Conservation (phyloP, 2,888 invertebrate species). For the Synanthedon vespiformis region DNA sequence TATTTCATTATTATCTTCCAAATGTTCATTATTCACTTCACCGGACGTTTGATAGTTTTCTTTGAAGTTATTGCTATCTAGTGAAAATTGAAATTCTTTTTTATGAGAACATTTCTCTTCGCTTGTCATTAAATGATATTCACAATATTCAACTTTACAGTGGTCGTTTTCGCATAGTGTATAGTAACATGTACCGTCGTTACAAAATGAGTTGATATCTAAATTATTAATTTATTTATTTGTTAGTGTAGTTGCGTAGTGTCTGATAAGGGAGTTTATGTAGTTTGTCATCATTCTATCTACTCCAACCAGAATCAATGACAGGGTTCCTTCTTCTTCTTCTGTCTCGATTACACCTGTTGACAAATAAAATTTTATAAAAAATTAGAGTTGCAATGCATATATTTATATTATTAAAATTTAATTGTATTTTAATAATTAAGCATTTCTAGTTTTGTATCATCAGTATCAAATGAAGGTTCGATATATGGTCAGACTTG, state of each 20-base stretch:
- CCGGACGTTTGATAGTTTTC: not conserved
- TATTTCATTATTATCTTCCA: not conserved
- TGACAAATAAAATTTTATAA: conserved; percentile 6
- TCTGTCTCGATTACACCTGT: conserved; percentile 17
- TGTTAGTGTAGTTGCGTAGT: conserved; percentile 28
- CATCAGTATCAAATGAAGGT: no score
- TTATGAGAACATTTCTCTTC: conserved; percentile 19
- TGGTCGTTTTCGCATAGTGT: conserved; percentile 21
- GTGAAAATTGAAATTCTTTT: not conserved
- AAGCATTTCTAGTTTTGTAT: no score
- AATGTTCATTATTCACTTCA: not conserved
- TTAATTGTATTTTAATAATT: no score
- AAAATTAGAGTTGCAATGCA: no score
- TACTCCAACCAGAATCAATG: conserved; percentile 13
- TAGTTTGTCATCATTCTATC: conserved; percentile 20
- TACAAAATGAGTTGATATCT: conserved; percentile 29
- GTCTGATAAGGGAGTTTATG: conserved; percentile 22
- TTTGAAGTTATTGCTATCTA: not conserved
- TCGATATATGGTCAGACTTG: no score
- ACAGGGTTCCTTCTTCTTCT: not conserved
- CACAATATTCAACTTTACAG: conserved; percentile 27
- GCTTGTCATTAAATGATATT: conserved; percentile 29
- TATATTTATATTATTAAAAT: no score
- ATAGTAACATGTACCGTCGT: conserved; percentile 35
- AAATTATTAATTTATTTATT: conserved; percentile 28